phyloP scores from a whole-genome alignment of 2,113 vertebrate species.

The Cyprinus carpio region DNA sequence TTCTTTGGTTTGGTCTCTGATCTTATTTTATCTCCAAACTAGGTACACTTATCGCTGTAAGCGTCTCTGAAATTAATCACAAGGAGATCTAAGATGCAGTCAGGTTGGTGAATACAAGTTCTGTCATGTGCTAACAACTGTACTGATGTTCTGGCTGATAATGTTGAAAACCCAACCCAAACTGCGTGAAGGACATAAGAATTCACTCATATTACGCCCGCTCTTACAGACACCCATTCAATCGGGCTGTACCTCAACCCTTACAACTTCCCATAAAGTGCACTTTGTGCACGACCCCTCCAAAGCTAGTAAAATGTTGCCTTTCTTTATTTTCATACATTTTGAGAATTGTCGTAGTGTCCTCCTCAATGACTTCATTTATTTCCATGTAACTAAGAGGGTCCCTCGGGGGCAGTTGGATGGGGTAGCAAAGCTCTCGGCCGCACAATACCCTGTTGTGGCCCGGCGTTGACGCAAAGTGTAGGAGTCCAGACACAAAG shows the following conservation, averaged over 20 bases:
- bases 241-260: constrained; percentile 64
- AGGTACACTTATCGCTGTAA: background rate
- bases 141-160: constrained; percentile 60
- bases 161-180: constrained; percentile 50
- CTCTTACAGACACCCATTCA: constrained; percentile 61
- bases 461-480: constrained; percentile 31
- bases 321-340: constrained; percentile 75
- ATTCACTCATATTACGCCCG: constrained; percentile 39
- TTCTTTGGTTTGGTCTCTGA: background rate
- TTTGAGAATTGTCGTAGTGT: constrained; percentile 69
- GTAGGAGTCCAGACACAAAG: constrained; percentile 40
- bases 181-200: constrained; percentile 46
- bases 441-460: constrained; percentile 70
- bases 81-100: background rate
- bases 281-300: constrained; percentile 65
- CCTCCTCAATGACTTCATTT: constrained; percentile 73
- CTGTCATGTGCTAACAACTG: constrained; percentile 39
- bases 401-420: constrained; percentile 56
- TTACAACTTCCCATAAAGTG: constrained; percentile 66
- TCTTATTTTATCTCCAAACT: constrained; percentile 53
- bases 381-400: constrained; percentile 66
- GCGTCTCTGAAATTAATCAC: background rate
- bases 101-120: constrained; percentile 48
- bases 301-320: constrained; percentile 70
- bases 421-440: constrained; percentile 43